Evolutionary conservation across 2,113 vertebrate genomes (phyloP), one percentile per base, ranked within the genome.

Genomic region (Vidua macroura): DNA sequence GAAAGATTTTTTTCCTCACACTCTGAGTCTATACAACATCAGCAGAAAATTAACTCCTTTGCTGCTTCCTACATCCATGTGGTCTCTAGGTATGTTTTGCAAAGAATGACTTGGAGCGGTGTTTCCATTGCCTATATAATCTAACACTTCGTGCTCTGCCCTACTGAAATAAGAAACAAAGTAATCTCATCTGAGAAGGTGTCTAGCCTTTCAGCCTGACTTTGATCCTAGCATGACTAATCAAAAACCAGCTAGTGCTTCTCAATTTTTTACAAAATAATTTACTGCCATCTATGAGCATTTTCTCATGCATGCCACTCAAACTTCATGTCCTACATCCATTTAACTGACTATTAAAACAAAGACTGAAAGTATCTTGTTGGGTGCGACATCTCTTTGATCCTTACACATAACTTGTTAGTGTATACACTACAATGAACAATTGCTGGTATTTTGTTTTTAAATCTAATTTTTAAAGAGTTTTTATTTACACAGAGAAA

Each of bases 191-290:
- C 55, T 69, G 55, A 87, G 60, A 82, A 66, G 48, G 53, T 30
- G 46, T 64, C 27, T n/a, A 35, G 59, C 55, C 74, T 55, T 39
- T 35, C 20, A 94, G 64, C 13, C 62, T 55, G 37, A 62, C 78
- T 89, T 87, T 91, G 79, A 94, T 69, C 63, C 33, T 33, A 68
- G 44, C 56, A 51, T 68, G 55, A 90, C 69, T 88, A 83, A 92
- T 79, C 59, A 88, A 92, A 88, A 90, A 76, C 0, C 11, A 60
- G 28, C 53, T 46, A 69, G 28, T 11, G 2, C 13, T 33, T 83
- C 73, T 69, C 82, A 51, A 4, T 76, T 86, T 94, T 92, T 94
- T 59, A 92, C 82, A 73, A 82, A 77, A 79, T 49, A 81, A 88
- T 55, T 81, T 84, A 90, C 15, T 73, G 49, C 46, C 49, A 74